Conservation (phyloP, 2,797 vertebrate species). For the Eleutherodactylus coqui region DNA sequence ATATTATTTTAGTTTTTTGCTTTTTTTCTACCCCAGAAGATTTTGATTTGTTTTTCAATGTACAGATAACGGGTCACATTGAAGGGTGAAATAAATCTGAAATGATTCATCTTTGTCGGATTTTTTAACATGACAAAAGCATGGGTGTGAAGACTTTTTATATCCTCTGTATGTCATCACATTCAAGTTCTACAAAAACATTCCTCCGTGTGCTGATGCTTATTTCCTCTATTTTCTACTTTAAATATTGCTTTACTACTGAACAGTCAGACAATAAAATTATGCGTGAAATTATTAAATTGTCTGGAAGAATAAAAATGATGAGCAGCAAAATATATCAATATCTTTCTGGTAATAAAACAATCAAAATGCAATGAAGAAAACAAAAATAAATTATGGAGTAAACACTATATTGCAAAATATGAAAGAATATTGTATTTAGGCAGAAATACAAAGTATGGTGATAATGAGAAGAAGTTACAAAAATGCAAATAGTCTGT, state of each 20-base stretch:
- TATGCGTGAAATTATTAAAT: conserved; percentile 23
- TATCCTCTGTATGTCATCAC: not conserved
- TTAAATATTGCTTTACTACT: not conserved
- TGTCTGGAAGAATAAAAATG: conserved; percentile 6
- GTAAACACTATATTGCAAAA: not conserved
- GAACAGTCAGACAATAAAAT: not conserved
- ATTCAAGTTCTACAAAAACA: not conserved
- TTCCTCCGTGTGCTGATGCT: not conserved
- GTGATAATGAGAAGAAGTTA: not conserved
- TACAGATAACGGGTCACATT: too few relatives aligned
- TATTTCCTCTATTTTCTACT: not conserved
- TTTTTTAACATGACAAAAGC: too few relatives aligned
- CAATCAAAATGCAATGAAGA: conserved; percentile 18
- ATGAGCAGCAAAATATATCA: conserved; percentile 16
- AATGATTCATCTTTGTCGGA: too few relatives aligned
- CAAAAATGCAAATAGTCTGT: too few relatives aligned
- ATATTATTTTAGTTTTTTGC: too few relatives aligned
- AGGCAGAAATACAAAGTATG: not conserved
- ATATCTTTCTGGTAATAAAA: conserved; percentile 37
- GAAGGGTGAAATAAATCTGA: too few relatives aligned
- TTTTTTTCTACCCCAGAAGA: too few relatives aligned
- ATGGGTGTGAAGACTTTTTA: too few relatives aligned
- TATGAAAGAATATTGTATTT: not conserved
- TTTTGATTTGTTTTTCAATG: too few relatives aligned
- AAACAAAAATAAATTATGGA: conserved; percentile 16